Conservation (phyloP, 2,113 vertebrate species). For the Atlantisia rogersi region DNA sequence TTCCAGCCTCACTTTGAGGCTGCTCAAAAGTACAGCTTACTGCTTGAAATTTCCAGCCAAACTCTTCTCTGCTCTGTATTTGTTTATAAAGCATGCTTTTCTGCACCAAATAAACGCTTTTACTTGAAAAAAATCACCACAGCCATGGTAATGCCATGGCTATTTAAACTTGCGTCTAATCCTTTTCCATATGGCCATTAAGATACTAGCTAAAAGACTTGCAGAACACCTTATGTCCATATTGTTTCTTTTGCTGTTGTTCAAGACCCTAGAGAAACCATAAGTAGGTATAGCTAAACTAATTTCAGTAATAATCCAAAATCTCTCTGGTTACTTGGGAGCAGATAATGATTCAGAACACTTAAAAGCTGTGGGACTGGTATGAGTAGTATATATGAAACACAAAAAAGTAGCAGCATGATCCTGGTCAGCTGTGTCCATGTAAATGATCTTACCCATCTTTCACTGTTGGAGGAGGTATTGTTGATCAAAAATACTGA, state of each 20-base stretch:
- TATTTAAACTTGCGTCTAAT: neutral
- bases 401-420: neutral
- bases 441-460: neutral
- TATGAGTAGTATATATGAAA: neutral
- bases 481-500: neutral
- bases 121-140: neutral
- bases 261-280: neutral
- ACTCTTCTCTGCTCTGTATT: neutral
- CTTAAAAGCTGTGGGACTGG: neutral
- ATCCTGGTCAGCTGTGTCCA: neutral
- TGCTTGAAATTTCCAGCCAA: neutral
- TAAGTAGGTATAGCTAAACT: neutral
- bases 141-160: neutral
- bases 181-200: neutral
- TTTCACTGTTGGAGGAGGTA: neutral
- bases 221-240: neutral
- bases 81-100: neutral
- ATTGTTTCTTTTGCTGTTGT: neutral
- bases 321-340: neutral
- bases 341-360: neutral
- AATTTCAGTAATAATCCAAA: neutral
- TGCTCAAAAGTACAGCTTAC: neutral
- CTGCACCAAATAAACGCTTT: neutral
- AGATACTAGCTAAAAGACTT: neutral
- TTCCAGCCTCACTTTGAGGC: neutral